Percentiles rank a stretch among this genome's conserved stretches.
Evolutionary conservation across 1,140 invertebrate genomes (phyloP).

Genomic region (Pogonomyrmex barbatus): DNA sequence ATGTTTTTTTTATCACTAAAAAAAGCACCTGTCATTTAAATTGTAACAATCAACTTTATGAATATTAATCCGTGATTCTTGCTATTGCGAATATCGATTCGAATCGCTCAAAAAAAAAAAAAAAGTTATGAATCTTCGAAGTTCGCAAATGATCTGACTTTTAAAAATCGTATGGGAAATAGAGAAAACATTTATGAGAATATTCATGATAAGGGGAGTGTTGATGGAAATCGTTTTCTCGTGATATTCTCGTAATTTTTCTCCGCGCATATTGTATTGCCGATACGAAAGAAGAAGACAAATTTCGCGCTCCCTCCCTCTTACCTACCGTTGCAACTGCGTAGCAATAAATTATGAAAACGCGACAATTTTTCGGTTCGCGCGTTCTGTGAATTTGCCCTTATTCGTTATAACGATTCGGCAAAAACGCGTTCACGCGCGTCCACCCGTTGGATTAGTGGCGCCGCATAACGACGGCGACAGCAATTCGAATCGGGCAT

Average conservation of each 20-base stretch:
- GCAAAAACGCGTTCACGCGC: conserved; percentile 62
- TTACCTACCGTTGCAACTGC: neutral
- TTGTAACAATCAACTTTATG: neutral
- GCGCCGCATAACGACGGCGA: conserved; percentile 2
- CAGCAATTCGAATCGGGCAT: conserved; percentile 63
- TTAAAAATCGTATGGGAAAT: conserved; percentile 6
- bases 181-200: conserved; percentile 5
- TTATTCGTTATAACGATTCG: conserved; percentile 54
- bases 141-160: neutral
- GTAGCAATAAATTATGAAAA: conserved; percentile 34
- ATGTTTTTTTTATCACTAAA: conserved; percentile 3
- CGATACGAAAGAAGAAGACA: neutral
- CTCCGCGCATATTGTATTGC: no score
- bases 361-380: conserved; percentile 63
- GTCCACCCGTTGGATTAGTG: neutral
- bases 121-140: neutral
- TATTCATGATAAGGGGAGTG: conserved; percentile 33
- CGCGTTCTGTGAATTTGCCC: conserved; percentile 55
- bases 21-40: neutral
- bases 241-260: neutral
- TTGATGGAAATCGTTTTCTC: conserved; percentile 39
- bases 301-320: neutral
- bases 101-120: neutral
- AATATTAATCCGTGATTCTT: neutral
- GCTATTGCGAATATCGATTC: neutral